Percentiles rank a stretch among this genome's conserved stretches.
Conservation (phyloP, 92 coral and sea anemone species). For the Pocillopora meandrina region DNA sequence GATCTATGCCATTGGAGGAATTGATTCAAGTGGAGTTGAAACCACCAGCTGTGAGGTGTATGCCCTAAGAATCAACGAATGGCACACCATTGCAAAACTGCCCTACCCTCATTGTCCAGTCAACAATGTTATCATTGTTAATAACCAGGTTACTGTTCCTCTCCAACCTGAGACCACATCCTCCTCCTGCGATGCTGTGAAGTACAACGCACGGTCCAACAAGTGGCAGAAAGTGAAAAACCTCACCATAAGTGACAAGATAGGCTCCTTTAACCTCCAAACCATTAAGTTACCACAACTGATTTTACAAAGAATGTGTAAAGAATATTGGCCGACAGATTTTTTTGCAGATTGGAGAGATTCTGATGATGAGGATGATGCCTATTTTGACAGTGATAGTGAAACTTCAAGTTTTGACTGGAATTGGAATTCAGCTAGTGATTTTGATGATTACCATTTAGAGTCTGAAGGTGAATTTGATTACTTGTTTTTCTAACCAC, state of each 20-base stretch:
- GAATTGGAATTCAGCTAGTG: constrained; percentile 21
- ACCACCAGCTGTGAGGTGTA: constrained; percentile 63
- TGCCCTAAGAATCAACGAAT: constrained; percentile 33
- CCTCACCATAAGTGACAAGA: constrained; percentile 43
- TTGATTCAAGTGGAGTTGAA: constrained; percentile 28
- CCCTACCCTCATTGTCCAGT: constrained; percentile 49
- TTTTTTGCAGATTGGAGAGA: constrained; percentile 2
- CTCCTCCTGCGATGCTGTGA: constrained; percentile 43
- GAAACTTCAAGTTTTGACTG: constrained; percentile 28
- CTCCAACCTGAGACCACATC: constrained; percentile 20
- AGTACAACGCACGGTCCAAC: constrained; percentile 54
- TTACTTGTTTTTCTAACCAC: neutral
- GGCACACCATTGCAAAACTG: constrained; percentile 60
- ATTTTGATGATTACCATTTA: neutral
- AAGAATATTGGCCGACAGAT: neutral
- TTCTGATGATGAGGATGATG: constrained; percentile 2
- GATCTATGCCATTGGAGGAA: constrained; percentile 75
- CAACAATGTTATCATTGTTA: constrained; percentile 53
- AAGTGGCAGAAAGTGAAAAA: constrained; percentile 58
- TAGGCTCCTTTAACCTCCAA: constrained; percentile 52
- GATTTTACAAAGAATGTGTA: constrained; percentile 51
- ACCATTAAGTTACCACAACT: constrained; percentile 49
- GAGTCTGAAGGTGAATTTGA: constrained; percentile 17
- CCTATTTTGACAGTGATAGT: constrained; percentile 12
- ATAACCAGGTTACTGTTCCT: constrained; percentile 61